Evolutionary conservation across 2,113 vertebrate species (phyloP), one percentile per base, ranked within the genome.

Genomic region (Promerops cafer): DNA sequence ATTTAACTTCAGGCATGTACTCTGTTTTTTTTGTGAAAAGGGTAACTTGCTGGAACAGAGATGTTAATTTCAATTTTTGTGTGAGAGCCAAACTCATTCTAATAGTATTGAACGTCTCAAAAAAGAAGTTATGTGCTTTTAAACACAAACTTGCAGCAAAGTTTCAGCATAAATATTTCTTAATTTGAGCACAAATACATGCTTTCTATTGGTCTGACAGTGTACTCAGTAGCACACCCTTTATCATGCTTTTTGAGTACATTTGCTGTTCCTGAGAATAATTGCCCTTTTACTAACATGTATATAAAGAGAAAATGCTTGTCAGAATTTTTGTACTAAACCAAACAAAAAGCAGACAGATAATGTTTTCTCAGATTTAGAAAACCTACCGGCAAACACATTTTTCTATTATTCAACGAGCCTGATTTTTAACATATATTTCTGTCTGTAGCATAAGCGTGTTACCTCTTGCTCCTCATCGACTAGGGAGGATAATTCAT

Each of bases 381-480:
- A 45, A 90, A 95, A 85, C 15, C 24, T 27, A 42, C 28, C 54
- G 66, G 21, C 10, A 79, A 93, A 68, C 22, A 81, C 12, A 65
- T 91, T 94, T 93, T 94, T 78, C 52, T 90, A 33, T 90, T 89
- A 82, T 83, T 93, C 54, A 87, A 30, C 1, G 3, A n/a, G 26
- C 11, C 82, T 91, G 77, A 87, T 80, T 87, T 94, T 94, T 94
- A 95, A 93, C 68, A 59, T 93, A 50, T 72, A 87, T 96, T 97
- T 96, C 47, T 64, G 65, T 40, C 56, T 63, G 54, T 59, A 94
- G 37, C 27, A 53, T 64, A 70, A 91, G 11, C 13, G 13, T 26
- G 2, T 93, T 92, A 83, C 89, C 50, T 56, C 57, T 65, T 84
- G n/a, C 52, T 94, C 54, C 85, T 92, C 79, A 59, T 10, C 2